Percentiles rank a stretch among this genome's conserved stretches.
Evolutionary conservation across 2,113 vertebrate species (phyloP).

Genomic region (Dicaeum eximium): DNA sequence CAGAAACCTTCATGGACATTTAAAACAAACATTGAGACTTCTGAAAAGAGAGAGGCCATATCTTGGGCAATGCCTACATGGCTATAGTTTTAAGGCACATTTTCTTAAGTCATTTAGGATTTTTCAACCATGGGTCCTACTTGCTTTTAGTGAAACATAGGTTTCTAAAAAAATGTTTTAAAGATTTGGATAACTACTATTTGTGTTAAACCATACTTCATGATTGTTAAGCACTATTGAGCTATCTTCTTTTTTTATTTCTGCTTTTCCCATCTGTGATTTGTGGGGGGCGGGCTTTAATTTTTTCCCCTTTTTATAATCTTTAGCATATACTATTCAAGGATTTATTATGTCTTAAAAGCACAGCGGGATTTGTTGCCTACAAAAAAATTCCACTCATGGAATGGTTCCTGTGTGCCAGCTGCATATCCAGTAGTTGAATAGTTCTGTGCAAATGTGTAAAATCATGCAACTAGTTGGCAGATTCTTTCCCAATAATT

Average conservation of each 20-base stretch:
- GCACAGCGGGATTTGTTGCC: not conserved
- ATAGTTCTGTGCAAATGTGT: not conserved
- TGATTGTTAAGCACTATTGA: not conserved
- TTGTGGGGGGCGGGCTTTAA: rapidly evolving
- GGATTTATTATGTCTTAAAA: not conserved
- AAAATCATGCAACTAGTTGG: not conserved
- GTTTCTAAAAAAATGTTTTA: not conserved
- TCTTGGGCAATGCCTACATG: not conserved
- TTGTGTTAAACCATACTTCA: not conserved
- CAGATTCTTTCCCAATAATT: not conserved
- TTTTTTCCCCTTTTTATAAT: not conserved
- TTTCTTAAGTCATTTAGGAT: not conserved
- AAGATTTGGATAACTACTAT: not conserved
- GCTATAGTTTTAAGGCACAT: not conserved
- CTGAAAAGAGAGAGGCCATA: not conserved
- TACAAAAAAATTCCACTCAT: not conserved
- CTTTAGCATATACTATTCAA: not conserved
- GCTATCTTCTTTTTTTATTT: not conserved
- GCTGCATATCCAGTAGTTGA: not conserved
- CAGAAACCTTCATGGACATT: not conserved
- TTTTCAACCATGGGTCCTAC: not conserved
- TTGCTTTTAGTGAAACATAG: not conserved
- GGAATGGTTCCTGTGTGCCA: not conserved
- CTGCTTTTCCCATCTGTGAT: not conserved
- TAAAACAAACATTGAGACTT: not conserved